Percentiles rank a stretch among this genome's conserved stretches.
phyloP scores from a whole-genome alignment of 1,140 invertebrate species.

The Aphaenogaster floridana region DNA sequence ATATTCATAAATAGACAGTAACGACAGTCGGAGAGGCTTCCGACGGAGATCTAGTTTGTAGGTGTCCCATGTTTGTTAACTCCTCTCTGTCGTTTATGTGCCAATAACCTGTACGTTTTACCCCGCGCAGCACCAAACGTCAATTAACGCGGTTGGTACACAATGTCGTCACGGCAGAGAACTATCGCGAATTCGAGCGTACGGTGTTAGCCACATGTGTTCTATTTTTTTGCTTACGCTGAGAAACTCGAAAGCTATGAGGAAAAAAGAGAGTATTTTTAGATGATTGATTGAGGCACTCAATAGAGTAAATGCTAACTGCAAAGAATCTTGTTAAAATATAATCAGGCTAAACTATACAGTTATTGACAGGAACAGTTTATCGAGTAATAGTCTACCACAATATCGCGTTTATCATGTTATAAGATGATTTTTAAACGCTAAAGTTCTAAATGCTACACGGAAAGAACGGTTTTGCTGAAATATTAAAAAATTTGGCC shows the following conservation, averaged over 20 bases:
- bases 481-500: too few relatives aligned
- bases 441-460: too few relatives aligned
- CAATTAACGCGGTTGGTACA: conserved; percentile 58
- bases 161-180: conserved; percentile 31
- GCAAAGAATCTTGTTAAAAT: not conserved
- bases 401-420: conserved; percentile 1
- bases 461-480: too few relatives aligned
- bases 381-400: not conserved
- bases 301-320: conserved; percentile 4
- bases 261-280: not conserved
- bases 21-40: conserved; percentile 72
- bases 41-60: conserved; percentile 71
- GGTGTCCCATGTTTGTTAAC: conserved; percentile 76
- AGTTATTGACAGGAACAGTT: not conserved
- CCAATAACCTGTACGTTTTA: conserved; percentile 60
- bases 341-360: not conserved
- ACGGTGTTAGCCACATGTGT: not conserved
- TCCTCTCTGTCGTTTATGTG: conserved; percentile 61
- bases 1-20: conserved; percentile 78
- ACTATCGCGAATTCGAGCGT: conserved; percentile 35
- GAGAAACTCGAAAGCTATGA: not conserved
- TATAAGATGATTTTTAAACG: not conserved
- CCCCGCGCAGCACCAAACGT: conserved; percentile 28
- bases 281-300: not conserved
- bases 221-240: conserved; percentile 4